phyloP scores from a whole-genome alignment of 2,888 invertebrate species.

The Flabesymbios commensalis region DNA sequence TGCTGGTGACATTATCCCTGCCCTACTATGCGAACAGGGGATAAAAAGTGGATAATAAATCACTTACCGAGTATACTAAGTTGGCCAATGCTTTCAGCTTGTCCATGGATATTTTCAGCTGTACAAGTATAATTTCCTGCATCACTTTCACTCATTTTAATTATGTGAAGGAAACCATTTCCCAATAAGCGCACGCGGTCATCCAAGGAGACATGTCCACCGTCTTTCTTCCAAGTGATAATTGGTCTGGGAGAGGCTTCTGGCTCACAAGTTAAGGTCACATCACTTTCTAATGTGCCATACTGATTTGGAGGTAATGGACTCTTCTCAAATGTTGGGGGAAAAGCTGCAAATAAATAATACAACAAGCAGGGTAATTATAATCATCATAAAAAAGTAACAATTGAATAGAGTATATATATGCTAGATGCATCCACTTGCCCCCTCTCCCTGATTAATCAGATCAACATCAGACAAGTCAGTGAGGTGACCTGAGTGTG shows the following conservation, averaged over 20 bases:
- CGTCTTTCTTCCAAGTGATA: constrained; percentile 38
- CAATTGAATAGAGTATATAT: background rate
- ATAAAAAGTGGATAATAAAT: too few species aligned
- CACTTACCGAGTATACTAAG: constrained; percentile 43
- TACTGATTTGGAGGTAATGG: constrained; percentile 89
- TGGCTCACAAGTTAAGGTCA: constrained; percentile 87
- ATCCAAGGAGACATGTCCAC: constrained; percentile 18
- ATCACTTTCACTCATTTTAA: constrained; percentile 74
- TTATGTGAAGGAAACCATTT: constrained; percentile 71
- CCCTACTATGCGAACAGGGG: too few species aligned
- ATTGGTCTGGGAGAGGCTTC: constrained; percentile 80
- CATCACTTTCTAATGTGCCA: constrained; percentile 88
- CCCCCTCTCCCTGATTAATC: background rate
- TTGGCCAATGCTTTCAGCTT: constrained; percentile 39
- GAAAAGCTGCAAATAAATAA: constrained; percentile 61
- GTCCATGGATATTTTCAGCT: constrained; percentile 65
- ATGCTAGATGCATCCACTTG: too few species aligned
- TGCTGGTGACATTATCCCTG: too few species aligned
- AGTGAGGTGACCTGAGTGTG: background rate
- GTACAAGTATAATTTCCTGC: constrained; percentile 83
- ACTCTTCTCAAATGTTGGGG: constrained; percentile 86
- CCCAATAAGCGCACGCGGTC: constrained; percentile 29
- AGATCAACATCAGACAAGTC: background rate
- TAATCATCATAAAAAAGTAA: background rate
- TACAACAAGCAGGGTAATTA: background rate